Percentiles rank a stretch among this genome's conserved stretches.
These are phyloP conservation scores for Malacosoma neustria DNA, from an alignment of 2,888 invertebrate genomes.

Conservation along the genomic window DNA sequence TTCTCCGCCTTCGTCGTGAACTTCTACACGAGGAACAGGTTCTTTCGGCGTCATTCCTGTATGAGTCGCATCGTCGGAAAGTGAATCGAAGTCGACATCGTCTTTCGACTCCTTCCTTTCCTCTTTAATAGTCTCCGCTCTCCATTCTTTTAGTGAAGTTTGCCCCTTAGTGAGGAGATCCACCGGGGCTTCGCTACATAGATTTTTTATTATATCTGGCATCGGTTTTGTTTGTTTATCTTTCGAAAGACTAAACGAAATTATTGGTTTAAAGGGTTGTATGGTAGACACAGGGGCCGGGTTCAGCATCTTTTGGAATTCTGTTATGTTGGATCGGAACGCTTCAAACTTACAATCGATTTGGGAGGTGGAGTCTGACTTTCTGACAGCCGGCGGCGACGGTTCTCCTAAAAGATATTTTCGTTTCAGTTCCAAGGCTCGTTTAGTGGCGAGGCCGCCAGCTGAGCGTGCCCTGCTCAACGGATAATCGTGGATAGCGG, in stretches of 20 bases:
- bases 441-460: slow-evolving; percentile 90
- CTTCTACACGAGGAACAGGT: slow-evolving; percentile 81
- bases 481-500: slow-evolving; percentile 79
- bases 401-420: slow-evolving; percentile 86
- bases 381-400: slow-evolving; percentile 81
- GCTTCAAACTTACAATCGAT: slow-evolving; percentile 89
- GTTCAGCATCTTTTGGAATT: slow-evolving; percentile 89
- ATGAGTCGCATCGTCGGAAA: slow-evolving; percentile 53
- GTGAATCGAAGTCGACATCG: slow-evolving; percentile 77
- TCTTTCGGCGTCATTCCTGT: slow-evolving; percentile 52
- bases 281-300: slow-evolving; percentile 76
- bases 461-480: slow-evolving; percentile 89
- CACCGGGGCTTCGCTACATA: slow-evolving; percentile 48
- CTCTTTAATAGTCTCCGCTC: slow-evolving; percentile 64
- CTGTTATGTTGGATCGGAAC: slow-evolving; percentile 89
- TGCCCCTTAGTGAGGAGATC: slow-evolving; percentile 53
- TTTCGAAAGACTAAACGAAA: slow-evolving; percentile 44
- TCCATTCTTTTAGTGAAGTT: slow-evolving; percentile 45
- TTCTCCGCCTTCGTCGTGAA: slow-evolving; percentile 82
- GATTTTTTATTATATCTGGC: slow-evolving; percentile 76
- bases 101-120: slow-evolving; percentile 39
- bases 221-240: slow-evolving; percentile 66
- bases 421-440: slow-evolving; percentile 90
- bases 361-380: slow-evolving; percentile 88
- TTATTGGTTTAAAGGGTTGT: slow-evolving; percentile 27